Conservation (phyloP, 2,888 invertebrate genomes). For the Lasioglossum calceatum region DNA sequence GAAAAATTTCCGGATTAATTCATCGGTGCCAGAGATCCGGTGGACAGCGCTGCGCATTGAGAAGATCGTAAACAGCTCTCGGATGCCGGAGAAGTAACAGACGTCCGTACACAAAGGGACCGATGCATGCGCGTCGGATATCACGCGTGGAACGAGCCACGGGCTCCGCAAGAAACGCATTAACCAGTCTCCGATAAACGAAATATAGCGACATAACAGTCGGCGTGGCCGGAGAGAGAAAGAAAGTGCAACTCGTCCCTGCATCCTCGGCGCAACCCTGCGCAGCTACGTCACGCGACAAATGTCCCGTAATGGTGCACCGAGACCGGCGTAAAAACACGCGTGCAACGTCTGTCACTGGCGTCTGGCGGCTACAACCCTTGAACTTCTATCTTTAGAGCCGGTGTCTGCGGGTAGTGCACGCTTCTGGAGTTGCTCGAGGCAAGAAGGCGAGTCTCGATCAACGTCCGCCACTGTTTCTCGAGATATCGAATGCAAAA, state of each 20-base stretch:
- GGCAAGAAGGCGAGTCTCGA: background rate
- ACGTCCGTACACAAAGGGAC: constrained; percentile 37
- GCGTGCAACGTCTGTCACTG: background rate
- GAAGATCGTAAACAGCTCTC: constrained; percentile 40
- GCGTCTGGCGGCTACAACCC: constrained; percentile 24
- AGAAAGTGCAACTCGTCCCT: background rate
- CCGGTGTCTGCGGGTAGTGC: background rate
- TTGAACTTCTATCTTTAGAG: constrained; percentile 37
- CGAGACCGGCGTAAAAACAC: constrained; percentile 15
- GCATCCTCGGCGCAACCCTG: background rate
- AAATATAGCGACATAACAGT: constrained; percentile 29
- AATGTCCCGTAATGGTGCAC: constrained; percentile 31
- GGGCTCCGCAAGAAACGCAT: constrained; percentile 63
- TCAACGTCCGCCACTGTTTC: constrained; percentile 4
- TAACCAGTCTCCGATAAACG: constrained; percentile 60
- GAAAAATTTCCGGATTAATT: constrained; percentile 42
- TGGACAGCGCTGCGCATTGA: constrained; percentile 43
- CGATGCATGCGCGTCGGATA: constrained; percentile 35
- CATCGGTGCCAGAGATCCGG: constrained; percentile 15
- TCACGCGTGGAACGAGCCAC: background rate
- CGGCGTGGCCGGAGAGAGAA: background rate
- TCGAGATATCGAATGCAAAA: background rate
- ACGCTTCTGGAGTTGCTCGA: background rate
- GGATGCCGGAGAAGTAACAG: constrained; percentile 28
- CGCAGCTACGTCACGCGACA: constrained; percentile 4